These are phyloP conservation scores for Limnodromus scolopaceus DNA, from an alignment of 2,797 vertebrate species.

Conservation along the genomic window DNA sequence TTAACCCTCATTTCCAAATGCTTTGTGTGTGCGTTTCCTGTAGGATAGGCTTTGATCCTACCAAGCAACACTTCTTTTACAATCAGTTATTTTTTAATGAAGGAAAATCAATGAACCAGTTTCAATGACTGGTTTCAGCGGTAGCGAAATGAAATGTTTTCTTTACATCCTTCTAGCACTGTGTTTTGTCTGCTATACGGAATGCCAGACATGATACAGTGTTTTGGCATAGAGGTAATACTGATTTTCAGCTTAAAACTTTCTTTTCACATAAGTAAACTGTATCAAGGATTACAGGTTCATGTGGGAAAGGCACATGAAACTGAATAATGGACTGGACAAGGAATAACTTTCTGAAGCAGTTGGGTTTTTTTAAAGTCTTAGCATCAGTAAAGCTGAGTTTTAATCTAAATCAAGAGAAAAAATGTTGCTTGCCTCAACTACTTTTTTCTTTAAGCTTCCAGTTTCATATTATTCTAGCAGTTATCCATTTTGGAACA, in stretches of 20 bases:
- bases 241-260: neutral
- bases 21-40: conserved; percentile 57
- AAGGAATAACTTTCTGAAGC: neutral
- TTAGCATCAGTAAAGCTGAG: neutral
- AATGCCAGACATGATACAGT: neutral
- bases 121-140: neutral
- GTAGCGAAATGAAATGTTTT: neutral
- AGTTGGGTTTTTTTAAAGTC: neutral
- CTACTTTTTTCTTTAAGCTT: neutral
- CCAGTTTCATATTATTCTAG: neutral
- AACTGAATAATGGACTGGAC: neutral
- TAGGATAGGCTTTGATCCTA: conserved; percentile 61
- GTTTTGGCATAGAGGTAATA: neutral
- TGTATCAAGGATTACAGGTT: neutral
- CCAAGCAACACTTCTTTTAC: conserved; percentile 37
- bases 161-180: neutral
- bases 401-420: neutral
- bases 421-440: neutral
- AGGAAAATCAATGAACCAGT: conserved; percentile 18
- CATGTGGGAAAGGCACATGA: neutral
- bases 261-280: neutral
- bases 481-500: neutral
- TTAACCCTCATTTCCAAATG: conserved; percentile 78
- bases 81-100: conserved; percentile 59
- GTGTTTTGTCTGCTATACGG: neutral